Percentiles rank a stretch among this genome's conserved stretches.
Evolutionary conservation across 1,140 invertebrate genomes (phyloP).

Genomic region (Apolygus lucorum): DNA sequence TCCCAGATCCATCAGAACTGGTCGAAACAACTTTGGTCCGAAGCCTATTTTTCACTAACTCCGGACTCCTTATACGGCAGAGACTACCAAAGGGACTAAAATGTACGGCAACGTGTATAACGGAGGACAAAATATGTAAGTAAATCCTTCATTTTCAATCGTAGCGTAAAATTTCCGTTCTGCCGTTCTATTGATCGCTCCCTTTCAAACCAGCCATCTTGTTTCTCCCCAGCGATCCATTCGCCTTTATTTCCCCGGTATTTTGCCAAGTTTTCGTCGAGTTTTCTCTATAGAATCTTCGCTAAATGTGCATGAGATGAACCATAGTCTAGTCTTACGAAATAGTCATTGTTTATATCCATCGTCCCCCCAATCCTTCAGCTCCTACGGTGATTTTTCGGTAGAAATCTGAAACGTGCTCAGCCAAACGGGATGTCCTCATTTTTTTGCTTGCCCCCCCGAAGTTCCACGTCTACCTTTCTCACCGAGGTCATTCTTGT

Average conservation of each 20-base stretch:
- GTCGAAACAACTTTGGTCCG: background rate
- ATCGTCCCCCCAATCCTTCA: no score
- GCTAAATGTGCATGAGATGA: no score
- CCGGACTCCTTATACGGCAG: background rate
- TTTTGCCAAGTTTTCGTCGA: background rate
- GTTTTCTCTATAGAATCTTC: background rate
- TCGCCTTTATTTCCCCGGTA: background rate
- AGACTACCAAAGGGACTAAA: background rate
- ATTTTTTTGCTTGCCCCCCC: background rate
- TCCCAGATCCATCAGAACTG: constrained; percentile 3
- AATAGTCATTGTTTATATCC: no score
- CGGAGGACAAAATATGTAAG: constrained; percentile 7
- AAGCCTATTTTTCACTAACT: background rate
- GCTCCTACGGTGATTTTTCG: background rate
- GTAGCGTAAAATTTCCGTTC: background rate
- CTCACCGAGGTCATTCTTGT: no score
- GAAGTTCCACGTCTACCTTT: no score
- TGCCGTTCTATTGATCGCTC: background rate
- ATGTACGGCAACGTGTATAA: constrained; percentile 1
- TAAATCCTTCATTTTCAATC: background rate
- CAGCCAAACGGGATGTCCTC: background rate
- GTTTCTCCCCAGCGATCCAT: background rate
- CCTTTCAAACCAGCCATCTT: background rate
- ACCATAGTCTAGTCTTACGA: no score
- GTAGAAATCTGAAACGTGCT: background rate